phyloP scores from a whole-genome alignment of 2,888 invertebrate genomes.

The Melolontha melolontha region DNA sequence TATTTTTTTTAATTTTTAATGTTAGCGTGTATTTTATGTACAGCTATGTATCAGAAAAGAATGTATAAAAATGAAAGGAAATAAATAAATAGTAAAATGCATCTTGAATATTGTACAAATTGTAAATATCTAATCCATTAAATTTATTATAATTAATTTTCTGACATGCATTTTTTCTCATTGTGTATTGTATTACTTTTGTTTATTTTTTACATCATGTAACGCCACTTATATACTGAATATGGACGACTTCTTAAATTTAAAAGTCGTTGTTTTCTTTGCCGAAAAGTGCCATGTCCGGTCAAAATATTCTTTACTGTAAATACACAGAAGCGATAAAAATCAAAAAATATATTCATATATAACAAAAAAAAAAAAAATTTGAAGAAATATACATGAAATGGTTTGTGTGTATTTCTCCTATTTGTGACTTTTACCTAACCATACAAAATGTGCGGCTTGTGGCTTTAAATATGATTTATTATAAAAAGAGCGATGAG shows the following conservation, averaged over 20 bases:
- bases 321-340: constrained; percentile 24
- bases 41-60: constrained; percentile 22
- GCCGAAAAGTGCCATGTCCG: constrained; percentile 45
- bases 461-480: constrained; percentile 35
- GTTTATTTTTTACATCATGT: neutral
- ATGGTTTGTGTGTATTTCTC: neutral
- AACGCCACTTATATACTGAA: constrained; percentile 27
- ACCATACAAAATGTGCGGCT: constrained; percentile 20
- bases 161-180: constrained; percentile 6
- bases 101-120: constrained; percentile 52
- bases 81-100: constrained; percentile 40
- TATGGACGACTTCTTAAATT: constrained; percentile 39
- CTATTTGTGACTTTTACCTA: neutral
- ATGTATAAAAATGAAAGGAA: neutral
- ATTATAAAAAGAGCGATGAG: constrained; percentile 23
- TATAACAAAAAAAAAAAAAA: constrained; percentile 11
- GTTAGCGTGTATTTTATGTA: constrained; percentile 28
- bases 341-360: neutral
- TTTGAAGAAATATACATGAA: neutral
- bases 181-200: constrained; percentile 9
- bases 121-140: constrained; percentile 47
- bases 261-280: constrained; percentile 27
- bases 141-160: constrained; percentile 5
- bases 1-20: constrained; percentile 4
- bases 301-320: constrained; percentile 31